phyloP scores from a whole-genome alignment of 2,888 invertebrate species.

The Sisyra nigra region DNA sequence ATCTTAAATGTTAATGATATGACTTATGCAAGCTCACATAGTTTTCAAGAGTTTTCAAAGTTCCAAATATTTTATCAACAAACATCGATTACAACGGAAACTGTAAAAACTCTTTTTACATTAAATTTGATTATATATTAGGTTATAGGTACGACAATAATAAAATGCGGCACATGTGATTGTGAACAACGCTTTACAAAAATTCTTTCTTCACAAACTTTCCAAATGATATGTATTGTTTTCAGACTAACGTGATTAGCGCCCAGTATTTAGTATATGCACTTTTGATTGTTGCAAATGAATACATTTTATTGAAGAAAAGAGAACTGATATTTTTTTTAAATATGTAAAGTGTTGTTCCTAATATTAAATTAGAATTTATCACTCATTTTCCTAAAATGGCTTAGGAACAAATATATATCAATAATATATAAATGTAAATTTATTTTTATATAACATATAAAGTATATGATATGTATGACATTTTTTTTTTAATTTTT shows the following conservation, averaged over 20 bases:
- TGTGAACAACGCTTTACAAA: conserved; percentile 11
- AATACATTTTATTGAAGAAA: conserved; percentile 7
- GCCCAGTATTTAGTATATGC: too few relatives aligned
- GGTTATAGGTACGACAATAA: conserved; percentile 11
- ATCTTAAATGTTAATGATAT: conserved; percentile 12
- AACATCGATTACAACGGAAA: background rate
- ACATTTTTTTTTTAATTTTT: too few relatives aligned
- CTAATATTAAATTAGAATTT: too few relatives aligned
- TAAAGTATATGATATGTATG: too few relatives aligned
- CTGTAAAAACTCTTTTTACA: conserved; percentile 11
- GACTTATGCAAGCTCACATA: conserved; percentile 12
- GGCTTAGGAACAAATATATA: too few relatives aligned
- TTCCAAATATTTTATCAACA: too few relatives aligned
- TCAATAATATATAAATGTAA: too few relatives aligned
- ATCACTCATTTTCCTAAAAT: too few relatives aligned
- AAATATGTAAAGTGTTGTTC: background rate
- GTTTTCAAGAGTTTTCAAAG: background rate
- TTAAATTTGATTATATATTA: conserved; percentile 17
- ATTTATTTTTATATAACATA: too few relatives aligned
- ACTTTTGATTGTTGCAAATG: conserved; percentile 3
- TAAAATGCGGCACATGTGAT: conserved; percentile 25
- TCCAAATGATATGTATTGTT: too few relatives aligned
- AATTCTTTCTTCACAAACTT: too few relatives aligned
- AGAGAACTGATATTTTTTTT: background rate
- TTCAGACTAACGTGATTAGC: too few relatives aligned